phyloP scores from a whole-genome alignment of 2,113 vertebrate genomes.

The Sinocyclocheilus anshuiensis region DNA sequence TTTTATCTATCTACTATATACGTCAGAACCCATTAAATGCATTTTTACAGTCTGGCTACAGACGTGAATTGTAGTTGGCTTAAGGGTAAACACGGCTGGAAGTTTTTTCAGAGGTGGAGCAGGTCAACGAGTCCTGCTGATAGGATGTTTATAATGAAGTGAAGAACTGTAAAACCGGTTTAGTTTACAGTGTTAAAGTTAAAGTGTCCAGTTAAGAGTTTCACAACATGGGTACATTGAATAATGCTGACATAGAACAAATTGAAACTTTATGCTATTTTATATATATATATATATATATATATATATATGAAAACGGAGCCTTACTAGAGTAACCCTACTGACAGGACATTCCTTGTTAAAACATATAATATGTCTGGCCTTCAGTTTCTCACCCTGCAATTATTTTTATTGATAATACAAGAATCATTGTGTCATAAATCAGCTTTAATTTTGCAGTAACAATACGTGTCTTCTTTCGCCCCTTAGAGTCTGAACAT shows the following conservation, averaged over 20 bases:
- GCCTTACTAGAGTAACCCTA: too few species aligned
- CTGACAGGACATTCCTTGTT: too few species aligned
- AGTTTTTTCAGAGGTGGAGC: neutral
- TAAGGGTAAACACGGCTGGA: conserved; percentile 17
- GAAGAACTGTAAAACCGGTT: neutral
- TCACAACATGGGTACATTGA: neutral
- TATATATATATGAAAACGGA: too few species aligned
- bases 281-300: too few species aligned
- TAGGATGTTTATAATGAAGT: conserved; percentile 18
- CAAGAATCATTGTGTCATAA: neutral
- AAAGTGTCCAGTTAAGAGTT: conserved; percentile 1
- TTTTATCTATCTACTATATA: conserved; percentile 8
- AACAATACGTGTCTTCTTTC: neutral
- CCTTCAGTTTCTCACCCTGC: neutral
- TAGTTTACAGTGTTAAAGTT: neutral
- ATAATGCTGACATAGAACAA: neutral
- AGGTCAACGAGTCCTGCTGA: conserved; percentile 28
- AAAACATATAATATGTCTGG: neutral
- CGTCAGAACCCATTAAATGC: conserved; percentile 8
- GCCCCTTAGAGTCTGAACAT: conserved; percentile 85
- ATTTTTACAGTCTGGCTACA: neutral
- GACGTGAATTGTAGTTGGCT: neutral
- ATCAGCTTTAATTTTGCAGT: neutral
- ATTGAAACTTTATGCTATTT: neutral
- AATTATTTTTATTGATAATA: neutral